Evolutionary conservation across 2,113 vertebrate species (phyloP), one percentile per base, ranked within the genome.

Genomic region (Dissostichus mawsoni): DNA sequence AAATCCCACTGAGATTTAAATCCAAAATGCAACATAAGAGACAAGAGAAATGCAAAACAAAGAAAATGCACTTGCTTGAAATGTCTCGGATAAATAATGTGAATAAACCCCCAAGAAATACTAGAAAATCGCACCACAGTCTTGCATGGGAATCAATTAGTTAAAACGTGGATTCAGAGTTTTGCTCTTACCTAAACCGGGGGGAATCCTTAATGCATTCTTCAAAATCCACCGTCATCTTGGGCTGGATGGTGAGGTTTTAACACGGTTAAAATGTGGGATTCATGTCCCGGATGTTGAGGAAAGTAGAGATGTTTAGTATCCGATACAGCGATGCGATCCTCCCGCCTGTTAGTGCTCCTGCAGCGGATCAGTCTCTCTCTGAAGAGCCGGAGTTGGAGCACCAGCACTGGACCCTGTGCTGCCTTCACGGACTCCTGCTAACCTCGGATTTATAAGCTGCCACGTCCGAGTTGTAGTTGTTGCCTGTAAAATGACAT

Each of bases 151-250:
- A 52, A 74, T 23, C 9, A 2, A 18, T 51, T 74, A 87, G 80
- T 85, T 89, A 74, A 61, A 66, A 51, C 33, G 66, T 70, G 36
- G 45, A 20, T 4, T 4, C 51, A 4, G 48, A 74, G 51, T 72
- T 63, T 48, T 5, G 36, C 23, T 71, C 92, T 92, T 89, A 95
- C 95, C 95, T 91, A 74, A 95, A 95, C 9, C 94, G 89, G 85
- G 95, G 95, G 10, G 95, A 96, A 76, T 96, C 95, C 79, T 95
- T 95, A 20, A 96, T 80, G 68, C 95, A 96, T 65, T 96, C 95
- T 80, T 96, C 95, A 90, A 96, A 96, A 86, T 96, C 95, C 93
- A 96, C 94, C 93, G 95, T 96, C 95, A 96, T 96, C 29, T 84
- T 95, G 74, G 72, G 71, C 74, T 53, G 73, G 59, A 64, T 53